Base-by-base conservation (phyloP, 35 echinoderm and acorn worm genomes). In the Hemicentrotus pulcherrimus region DNA sequence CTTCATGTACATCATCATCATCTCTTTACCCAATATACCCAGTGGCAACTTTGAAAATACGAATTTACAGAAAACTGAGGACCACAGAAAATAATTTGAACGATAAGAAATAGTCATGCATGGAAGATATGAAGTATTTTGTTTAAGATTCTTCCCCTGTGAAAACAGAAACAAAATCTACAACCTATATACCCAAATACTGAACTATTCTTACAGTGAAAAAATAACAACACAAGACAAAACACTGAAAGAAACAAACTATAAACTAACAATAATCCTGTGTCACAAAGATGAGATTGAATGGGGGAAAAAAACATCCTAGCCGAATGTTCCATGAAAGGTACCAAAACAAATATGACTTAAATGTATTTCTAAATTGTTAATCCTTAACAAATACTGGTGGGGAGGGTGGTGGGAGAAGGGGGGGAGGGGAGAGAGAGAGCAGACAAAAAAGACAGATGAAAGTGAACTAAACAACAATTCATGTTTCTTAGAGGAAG, bases 1-100 rank as follows among this genome's bases (percentile, higher is more conserved):
- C 91, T 93, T n/a, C 91, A 93, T 93, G 45, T 93, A 93, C 91
- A 93, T 93, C n/a, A 50, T 22, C n/a, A n/a, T n/a, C 50, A 89
- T 24, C 22, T 89, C 87, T 30, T 45, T 55, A 93, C 91, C 91
- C 46, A 47, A 93, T 18, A 33, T 58, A 47, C 91, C 45, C 45
- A 93, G n/a, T 93, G 91, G 91, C 91, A 93, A 93, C n/a, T 93
- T 55, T 31, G 18, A 58, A 55, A 19, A 93, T 46, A 58, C 46
- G n/a, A 47, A 90, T 18, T 28, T 78, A 78, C 19, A 78, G 65
- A 78, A 78, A 78, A 28, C n/a, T n/a, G n/a, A n/a, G 24, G 65
- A 55, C 19, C 65, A 28, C 19, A 0, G 18, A 78, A 78, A 78
- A 28, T 28, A 78, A 28, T 78, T 14, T 10, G 12, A 55, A 55